These are phyloP conservation scores for Synergus japonicus DNA, from an alignment of 2,888 invertebrate genomes.

Conservation along the genomic window DNA sequence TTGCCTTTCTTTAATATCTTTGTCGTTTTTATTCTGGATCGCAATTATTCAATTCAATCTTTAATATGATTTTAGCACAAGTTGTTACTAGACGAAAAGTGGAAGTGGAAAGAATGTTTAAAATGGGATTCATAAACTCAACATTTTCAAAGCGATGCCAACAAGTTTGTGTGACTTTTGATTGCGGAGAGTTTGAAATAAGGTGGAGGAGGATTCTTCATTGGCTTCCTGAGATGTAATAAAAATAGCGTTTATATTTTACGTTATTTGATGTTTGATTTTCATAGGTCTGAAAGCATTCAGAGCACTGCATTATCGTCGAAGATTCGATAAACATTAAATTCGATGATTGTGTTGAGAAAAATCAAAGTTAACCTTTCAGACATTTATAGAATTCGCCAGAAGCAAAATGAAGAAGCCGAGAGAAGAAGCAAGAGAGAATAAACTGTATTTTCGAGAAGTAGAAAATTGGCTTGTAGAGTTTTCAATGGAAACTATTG, in stretches of 20 bases:
- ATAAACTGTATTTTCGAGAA: conserved; percentile 57
- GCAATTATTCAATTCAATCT: not conserved
- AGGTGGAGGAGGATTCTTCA: too few relatives aligned
- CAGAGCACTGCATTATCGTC: not conserved
- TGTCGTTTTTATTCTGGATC: conserved; percentile 28
- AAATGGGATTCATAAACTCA: not conserved
- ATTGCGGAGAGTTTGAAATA: too few relatives aligned
- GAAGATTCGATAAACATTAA: not conserved
- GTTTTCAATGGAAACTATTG: conserved; percentile 39
- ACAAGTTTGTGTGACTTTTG: too few relatives aligned
- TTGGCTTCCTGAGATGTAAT: too few relatives aligned
- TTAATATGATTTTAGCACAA: not conserved
- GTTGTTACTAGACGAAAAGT: not conserved
- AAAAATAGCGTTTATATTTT: too few relatives aligned
- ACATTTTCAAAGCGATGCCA: too few relatives aligned
- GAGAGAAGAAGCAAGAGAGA: conserved; percentile 44
- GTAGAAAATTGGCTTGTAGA: conserved; percentile 52
- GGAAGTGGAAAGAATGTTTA: not conserved
- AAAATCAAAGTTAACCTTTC: conserved; percentile 2
- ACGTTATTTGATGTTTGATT: not conserved
- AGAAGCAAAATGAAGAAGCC: conserved; percentile 44
- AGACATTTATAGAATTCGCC: conserved; percentile 36
- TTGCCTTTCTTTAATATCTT: not conserved
- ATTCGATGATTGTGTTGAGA: not conserved
- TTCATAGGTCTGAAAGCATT: not conserved